Evolutionary conservation across 2,797 vertebrate genomes (phyloP).

Genomic region (Gymnocypris eckloni): DNA sequence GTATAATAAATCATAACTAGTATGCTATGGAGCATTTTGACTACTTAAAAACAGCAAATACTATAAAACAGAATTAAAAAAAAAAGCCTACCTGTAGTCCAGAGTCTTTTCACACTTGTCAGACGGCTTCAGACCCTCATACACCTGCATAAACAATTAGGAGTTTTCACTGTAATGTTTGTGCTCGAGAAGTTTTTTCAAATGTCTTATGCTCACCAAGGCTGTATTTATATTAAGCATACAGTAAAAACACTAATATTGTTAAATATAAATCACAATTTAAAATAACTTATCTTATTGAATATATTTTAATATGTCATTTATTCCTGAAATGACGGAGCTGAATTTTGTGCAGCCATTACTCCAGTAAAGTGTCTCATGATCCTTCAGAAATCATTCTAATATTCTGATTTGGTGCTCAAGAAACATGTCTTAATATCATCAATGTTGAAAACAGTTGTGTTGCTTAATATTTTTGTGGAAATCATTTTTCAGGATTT

Average conservation of each 20-base stretch:
- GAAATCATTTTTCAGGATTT: not conserved
- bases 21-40: not conserved
- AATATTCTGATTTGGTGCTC: not conserved
- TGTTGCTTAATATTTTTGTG: not conserved
- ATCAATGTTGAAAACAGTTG: not conserved
- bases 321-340: not conserved
- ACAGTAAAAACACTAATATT: not conserved
- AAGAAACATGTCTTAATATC: not conserved
- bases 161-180: not conserved
- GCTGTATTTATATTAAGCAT: not conserved
- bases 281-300: not conserved
- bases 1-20: not conserved
- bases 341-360: not conserved
- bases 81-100: conserved; percentile 88
- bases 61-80: not conserved
- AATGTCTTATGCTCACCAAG: not conserved
- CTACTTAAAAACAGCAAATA: not conserved
- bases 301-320: not conserved
- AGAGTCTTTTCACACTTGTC: conserved; percentile 96
- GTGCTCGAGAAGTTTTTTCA: not conserved
- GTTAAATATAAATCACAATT: not conserved
- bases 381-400: not conserved
- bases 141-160: conserved; percentile 79
- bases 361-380: not conserved
- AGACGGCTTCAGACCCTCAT: conserved; percentile 94